phyloP scores from a whole-genome alignment of 2,113 vertebrate genomes.

The Clupea harengus region DNA sequence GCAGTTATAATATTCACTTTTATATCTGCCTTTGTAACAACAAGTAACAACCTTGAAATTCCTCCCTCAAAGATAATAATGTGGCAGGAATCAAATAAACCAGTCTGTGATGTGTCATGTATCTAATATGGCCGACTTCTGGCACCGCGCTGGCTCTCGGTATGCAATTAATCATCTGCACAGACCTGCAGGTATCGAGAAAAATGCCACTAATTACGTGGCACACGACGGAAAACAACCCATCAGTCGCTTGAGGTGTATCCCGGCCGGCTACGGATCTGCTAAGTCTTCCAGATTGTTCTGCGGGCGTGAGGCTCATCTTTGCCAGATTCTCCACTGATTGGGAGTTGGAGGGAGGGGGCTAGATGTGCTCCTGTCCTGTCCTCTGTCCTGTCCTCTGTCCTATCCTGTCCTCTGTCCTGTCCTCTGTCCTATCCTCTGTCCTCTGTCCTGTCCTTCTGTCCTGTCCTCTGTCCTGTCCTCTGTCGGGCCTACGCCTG shows the following conservation, averaged over 20 bases:
- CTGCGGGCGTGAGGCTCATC: background rate
- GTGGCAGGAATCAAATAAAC: conserved; percentile 5
- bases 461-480: no score
- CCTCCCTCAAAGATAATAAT: background rate
- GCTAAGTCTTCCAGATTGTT: conserved; percentile 9
- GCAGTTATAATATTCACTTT: background rate
- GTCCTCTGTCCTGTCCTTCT: no score
- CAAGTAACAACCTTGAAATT: conserved; percentile 2
- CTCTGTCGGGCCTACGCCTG: background rate
- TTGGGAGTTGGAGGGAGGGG: background rate
- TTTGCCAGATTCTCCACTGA: background rate
- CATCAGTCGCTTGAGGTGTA: background rate
- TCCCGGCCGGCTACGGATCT: background rate
- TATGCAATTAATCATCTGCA: background rate
- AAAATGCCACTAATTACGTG: background rate
- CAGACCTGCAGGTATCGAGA: background rate
- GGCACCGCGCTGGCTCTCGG: background rate
- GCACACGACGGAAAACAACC: background rate
- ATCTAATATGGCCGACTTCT: background rate
- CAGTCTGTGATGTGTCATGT: background rate
- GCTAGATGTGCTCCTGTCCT: background rate
- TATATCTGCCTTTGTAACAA: background rate
- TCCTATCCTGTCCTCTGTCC: no score
- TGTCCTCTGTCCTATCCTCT: no score
- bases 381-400: no score